These are phyloP conservation scores for Miltochrista miniata DNA, from an alignment of 2,888 invertebrate genomes.

Conservation along the genomic window DNA sequence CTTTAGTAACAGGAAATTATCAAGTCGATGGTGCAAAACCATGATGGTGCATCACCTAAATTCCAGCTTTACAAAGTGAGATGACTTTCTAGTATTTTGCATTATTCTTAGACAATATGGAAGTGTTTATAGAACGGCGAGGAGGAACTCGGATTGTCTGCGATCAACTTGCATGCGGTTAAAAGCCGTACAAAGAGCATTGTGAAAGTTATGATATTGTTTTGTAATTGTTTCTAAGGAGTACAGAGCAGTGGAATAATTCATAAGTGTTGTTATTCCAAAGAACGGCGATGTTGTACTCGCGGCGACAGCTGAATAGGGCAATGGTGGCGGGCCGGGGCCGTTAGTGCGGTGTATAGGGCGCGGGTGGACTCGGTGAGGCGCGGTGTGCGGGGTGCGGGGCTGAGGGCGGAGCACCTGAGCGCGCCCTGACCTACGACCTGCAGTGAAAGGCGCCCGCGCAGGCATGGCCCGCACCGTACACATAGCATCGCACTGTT, in stretches of 20 bases:
- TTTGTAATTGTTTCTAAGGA: constrained; percentile 78
- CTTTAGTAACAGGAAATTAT: constrained; percentile 71
- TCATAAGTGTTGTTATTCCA: constrained; percentile 76
- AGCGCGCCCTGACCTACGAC: constrained; percentile 83
- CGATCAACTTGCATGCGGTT: constrained; percentile 45
- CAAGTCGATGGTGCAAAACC: constrained; percentile 52
- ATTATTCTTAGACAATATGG: constrained; percentile 24
- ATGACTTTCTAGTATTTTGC: constrained; percentile 44
- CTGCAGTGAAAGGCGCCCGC: constrained; percentile 81
- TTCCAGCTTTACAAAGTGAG: constrained; percentile 32
- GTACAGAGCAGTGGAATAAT: constrained; percentile 74
- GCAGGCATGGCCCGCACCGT: constrained; percentile 60
- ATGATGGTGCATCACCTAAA: constrained; percentile 29
- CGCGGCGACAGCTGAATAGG: constrained; percentile 80
- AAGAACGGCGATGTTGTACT: constrained; percentile 68
- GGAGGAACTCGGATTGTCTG: constrained; percentile 29
- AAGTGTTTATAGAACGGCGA: constrained; percentile 35
- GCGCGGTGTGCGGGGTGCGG: constrained; percentile 31
- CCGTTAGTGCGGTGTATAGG: constrained; percentile 44
- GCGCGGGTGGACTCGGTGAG: constrained; percentile 42
- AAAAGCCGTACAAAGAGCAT: constrained; percentile 68
- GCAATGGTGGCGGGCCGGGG: constrained; percentile 73
- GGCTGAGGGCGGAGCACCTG: constrained; percentile 79
- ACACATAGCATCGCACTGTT: constrained; percentile 68
- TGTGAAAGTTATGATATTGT: constrained; percentile 75